Conservation (phyloP, 35 echinoderm and acorn worm genomes). For the Eucidaris tribuloides region DNA sequence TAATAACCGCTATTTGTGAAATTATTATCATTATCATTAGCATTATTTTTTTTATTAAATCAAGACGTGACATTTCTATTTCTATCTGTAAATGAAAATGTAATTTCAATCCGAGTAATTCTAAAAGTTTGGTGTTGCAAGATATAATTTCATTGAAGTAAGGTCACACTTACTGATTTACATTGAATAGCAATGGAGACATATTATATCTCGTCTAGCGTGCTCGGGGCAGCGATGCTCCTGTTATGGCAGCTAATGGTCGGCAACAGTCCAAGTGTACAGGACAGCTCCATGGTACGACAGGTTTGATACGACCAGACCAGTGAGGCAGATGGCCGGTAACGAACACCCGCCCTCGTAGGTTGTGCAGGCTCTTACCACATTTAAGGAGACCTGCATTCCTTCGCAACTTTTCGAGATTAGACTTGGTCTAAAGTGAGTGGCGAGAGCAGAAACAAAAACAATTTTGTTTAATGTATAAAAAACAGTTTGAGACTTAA, state of each 20-base stretch:
- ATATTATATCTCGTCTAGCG: slow-evolving; percentile 4
- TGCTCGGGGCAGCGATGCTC: neutral
- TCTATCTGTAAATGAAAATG: too few relatives aligned
- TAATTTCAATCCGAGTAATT: too few relatives aligned
- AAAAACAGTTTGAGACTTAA: neutral
- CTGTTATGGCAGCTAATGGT: slow-evolving; percentile 20
- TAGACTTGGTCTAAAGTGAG: slow-evolving; percentile 18
- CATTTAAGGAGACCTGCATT: slow-evolving; percentile 30
- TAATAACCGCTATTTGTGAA: too few relatives aligned
- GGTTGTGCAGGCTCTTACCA: slow-evolving; percentile 24
- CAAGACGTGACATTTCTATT: too few relatives aligned
- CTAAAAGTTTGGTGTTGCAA: too few relatives aligned
- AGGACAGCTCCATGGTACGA: neutral
- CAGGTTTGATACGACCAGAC: slow-evolving; percentile 20
- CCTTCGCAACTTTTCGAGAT: neutral
- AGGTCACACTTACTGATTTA: too few relatives aligned
- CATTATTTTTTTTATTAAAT: too few relatives aligned
- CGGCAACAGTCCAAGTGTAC: slow-evolving; percentile 13
- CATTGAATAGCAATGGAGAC: slow-evolving; percentile 13
- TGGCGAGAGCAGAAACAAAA: neutral
- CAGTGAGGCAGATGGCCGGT: slow-evolving; percentile 20
- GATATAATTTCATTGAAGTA: too few relatives aligned
- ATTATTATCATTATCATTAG: too few relatives aligned
- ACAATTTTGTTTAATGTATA: neutral
- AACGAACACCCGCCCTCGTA: slow-evolving; percentile 27